Conservation (phyloP, 2,888 invertebrate genomes). For the Ormyrus pomaceus region DNA sequence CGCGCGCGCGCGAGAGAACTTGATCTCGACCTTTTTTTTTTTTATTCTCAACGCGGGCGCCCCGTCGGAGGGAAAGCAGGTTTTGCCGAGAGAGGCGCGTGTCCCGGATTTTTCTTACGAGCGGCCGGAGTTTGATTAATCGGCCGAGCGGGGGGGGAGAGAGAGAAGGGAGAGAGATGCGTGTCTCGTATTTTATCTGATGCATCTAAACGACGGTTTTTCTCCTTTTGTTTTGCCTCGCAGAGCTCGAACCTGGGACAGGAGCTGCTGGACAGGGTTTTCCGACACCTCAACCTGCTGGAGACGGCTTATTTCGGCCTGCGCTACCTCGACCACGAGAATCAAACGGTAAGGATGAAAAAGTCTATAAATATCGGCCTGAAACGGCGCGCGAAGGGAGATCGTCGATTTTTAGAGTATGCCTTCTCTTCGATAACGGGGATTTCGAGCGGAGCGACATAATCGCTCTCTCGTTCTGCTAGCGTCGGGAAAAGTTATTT, state of each 20-base stretch:
- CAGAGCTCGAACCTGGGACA: conserved; percentile 95
- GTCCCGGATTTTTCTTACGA: background rate
- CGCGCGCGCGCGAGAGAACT: background rate
- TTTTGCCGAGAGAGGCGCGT: background rate
- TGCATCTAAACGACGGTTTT: conserved; percentile 11
- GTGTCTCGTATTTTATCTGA: background rate
- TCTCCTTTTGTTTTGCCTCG: conserved; percentile 65
- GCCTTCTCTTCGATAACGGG: no score
- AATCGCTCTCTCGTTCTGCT: no score
- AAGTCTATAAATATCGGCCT: no score
- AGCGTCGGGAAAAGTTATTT: no score
- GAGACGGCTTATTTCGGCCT: conserved; percentile 98
- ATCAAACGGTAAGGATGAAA: conserved; percentile 88
- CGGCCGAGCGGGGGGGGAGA: background rate
- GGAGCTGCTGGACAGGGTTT: conserved; percentile 93
- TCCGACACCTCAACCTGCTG: conserved; percentile 93
- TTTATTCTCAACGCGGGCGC: no score
- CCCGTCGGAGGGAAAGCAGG: background rate
- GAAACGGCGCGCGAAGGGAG: no score
- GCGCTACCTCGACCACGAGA: conserved; percentile 93
- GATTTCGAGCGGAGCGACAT: no score
- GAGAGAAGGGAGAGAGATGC: background rate
- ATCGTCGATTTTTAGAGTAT: no score
- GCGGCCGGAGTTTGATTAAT: conserved; percentile 9
- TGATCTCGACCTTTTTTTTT: background rate